A percentile compares a stretch with the other conserved stretches of the same genome.
phyloP scores from a whole-genome alignment of 2,113 vertebrate species.

The Pseudonaja textilis region DNA sequence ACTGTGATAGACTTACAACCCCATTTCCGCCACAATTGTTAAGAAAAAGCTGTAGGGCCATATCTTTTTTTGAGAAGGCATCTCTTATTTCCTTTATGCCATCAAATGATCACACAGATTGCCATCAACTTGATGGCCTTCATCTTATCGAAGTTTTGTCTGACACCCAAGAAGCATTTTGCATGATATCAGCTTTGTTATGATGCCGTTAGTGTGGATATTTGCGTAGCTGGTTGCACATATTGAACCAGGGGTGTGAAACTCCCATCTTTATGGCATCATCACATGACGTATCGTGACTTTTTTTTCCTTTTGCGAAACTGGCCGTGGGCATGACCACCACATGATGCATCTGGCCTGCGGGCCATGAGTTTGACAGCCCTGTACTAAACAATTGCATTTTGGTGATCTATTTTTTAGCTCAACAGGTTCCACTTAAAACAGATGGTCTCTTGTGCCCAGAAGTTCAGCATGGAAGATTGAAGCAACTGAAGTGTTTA shows the following conservation, averaged over 20 bases:
- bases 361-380: too few species aligned
- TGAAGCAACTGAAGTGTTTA: slow-evolving; percentile 21
- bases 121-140: neutral
- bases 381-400: neutral
- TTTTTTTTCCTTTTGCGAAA: too few species aligned
- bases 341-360: too few species aligned
- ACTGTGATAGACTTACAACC: too few species aligned
- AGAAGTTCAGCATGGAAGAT: slow-evolving; percentile 40
- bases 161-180: too few species aligned
- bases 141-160: too few species aligned
- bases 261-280: too few species aligned
- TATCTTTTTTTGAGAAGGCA: neutral
- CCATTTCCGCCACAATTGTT: too few species aligned
- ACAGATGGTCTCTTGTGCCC: slow-evolving; percentile 45
- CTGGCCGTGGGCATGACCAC: too few species aligned
- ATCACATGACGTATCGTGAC: too few species aligned
- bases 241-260: too few species aligned
- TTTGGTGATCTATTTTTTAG: neutral
- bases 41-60: neutral
- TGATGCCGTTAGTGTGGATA: too few species aligned
- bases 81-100: neutral
- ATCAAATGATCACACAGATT: neutral
- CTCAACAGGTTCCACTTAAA: neutral
- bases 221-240: neutral
- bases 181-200: neutral